Evolutionary conservation across 2,888 invertebrate genomes (phyloP).

Genomic region (Lochmaea capreae): DNA sequence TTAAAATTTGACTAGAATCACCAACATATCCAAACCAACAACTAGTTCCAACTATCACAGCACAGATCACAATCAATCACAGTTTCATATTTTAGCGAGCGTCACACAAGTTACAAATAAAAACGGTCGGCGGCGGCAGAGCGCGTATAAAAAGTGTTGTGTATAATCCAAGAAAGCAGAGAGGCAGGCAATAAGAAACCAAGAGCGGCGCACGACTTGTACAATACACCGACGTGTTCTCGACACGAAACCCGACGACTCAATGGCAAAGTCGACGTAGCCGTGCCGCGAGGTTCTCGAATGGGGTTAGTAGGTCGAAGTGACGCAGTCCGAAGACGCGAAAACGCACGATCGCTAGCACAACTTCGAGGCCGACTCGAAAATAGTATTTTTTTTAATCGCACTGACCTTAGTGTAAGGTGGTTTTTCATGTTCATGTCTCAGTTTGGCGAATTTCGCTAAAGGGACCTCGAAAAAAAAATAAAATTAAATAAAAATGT

Average conservation of each 20-base stretch:
- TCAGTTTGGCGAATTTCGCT: constrained; percentile 45
- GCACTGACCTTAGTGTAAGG: constrained; percentile 53
- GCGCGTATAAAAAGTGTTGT: constrained; percentile 9
- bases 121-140: background rate
- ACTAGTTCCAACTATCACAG: constrained; percentile 40
- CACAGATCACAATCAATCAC: constrained; percentile 42
- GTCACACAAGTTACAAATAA: constrained; percentile 17
- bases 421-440: constrained; percentile 50
- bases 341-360: constrained; percentile 79
- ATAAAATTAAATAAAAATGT: background rate
- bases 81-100: constrained; percentile 19
- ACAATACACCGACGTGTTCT: constrained; percentile 40
- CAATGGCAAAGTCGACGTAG: constrained; percentile 61
- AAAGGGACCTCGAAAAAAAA: constrained; percentile 28
- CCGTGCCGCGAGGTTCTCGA: constrained; percentile 67
- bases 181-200: constrained; percentile 48
- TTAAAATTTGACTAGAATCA: constrained; percentile 39
- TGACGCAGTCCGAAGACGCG: constrained; percentile 67
- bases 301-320: constrained; percentile 78
- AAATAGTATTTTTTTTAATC: constrained; percentile 56
- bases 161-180: constrained; percentile 51
- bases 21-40: constrained; percentile 30
- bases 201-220: constrained; percentile 33
- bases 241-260: constrained; percentile 58
- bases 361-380: constrained; percentile 56